These are phyloP conservation scores for Eupeodes latifasciatus DNA, from an alignment of 2,888 invertebrate genomes.

Conservation along the genomic window DNA sequence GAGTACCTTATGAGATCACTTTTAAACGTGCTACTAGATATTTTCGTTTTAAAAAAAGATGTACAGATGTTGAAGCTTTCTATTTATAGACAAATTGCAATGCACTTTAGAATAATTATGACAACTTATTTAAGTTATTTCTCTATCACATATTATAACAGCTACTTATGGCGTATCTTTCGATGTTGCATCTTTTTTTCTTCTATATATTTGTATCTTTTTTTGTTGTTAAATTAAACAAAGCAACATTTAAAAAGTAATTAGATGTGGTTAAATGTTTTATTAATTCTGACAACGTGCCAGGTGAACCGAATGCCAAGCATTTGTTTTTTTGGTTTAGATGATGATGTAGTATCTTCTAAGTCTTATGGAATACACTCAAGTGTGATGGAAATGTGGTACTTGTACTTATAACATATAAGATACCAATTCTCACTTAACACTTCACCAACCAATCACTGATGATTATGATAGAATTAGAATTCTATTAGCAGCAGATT, in stretches of 20 bases:
- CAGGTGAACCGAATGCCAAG: slow-evolving; percentile 10
- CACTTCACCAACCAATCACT: not conserved
- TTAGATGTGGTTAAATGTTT: slow-evolving; percentile 25
- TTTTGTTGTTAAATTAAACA: not conserved
- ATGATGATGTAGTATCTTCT: not conserved
- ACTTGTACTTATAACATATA: not conserved
- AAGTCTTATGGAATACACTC: not conserved
- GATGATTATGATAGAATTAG: slow-evolving; percentile 2
- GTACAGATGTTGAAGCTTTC: not conserved
- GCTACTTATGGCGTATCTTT: not conserved
- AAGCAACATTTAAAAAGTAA: not conserved
- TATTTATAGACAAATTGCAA: slow-evolving; percentile 15
- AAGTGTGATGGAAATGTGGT: not conserved
- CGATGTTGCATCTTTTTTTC: not conserved
- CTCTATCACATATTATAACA: not conserved
- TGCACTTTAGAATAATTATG: slow-evolving; percentile 5
- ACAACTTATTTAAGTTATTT: slow-evolving; percentile 11
- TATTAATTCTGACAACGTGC: slow-evolving; percentile 49
- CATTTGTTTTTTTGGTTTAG: not conserved
- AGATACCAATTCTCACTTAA: not conserved
- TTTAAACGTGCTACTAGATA: not conserved
- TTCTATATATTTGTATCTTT: not conserved
- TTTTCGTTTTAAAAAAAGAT: not conserved
- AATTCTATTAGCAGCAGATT: slow-evolving; percentile 6
- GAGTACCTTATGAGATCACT: not conserved